A percentile compares a stretch with the other conserved stretches of the same genome.
These are phyloP conservation scores for Myotis myotis DNA, from an alignment of 2,797 vertebrate species.

Conservation along the genomic window DNA sequence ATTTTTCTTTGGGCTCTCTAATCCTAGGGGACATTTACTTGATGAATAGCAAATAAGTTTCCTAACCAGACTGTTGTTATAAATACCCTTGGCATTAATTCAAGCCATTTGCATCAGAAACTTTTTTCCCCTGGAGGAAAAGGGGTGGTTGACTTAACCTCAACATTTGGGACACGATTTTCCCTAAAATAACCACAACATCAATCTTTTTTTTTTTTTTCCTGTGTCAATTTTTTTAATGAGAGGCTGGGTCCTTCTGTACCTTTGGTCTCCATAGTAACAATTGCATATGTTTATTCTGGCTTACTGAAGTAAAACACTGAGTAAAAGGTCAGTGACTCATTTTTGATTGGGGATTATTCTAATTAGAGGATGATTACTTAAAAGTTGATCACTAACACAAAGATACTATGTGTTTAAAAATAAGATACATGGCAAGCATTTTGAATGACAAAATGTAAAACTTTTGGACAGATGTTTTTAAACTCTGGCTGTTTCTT, in stretches of 20 bases:
- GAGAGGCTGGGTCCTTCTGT: conserved; percentile 49
- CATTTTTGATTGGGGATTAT: conserved; percentile 75
- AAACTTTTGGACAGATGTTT: conserved; percentile 72
- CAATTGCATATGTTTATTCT: conserved; percentile 61
- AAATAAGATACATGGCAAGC: conserved; percentile 41
- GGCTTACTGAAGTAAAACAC: conserved; percentile 63
- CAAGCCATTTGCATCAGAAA: conserved; percentile 62
- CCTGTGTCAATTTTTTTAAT: conserved; percentile 76
- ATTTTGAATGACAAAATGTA: conserved; percentile 74
- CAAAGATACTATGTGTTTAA: conserved; percentile 51
- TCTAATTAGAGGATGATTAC: conserved; percentile 73
- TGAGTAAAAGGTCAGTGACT: conserved; percentile 68
- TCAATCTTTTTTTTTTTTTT: conserved; percentile 65
- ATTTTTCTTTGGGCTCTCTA: conserved; percentile 77
- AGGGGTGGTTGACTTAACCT: conserved; percentile 59
- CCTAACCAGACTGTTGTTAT: conserved; percentile 66
- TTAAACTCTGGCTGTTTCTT: conserved; percentile 77
- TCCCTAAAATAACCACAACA: conserved; percentile 71
- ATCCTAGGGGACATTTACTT: conserved; percentile 69
- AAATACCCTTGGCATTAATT: conserved; percentile 71
- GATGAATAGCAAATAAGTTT: conserved; percentile 71
- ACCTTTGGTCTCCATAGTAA: conserved; percentile 69
- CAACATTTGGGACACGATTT: conserved; percentile 63
- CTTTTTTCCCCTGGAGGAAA: conserved; percentile 44
- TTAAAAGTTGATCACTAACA: conserved; percentile 67